Conservation (phyloP, 1,140 invertebrate species). For the Lamellibrachia luymesi region DNA sequence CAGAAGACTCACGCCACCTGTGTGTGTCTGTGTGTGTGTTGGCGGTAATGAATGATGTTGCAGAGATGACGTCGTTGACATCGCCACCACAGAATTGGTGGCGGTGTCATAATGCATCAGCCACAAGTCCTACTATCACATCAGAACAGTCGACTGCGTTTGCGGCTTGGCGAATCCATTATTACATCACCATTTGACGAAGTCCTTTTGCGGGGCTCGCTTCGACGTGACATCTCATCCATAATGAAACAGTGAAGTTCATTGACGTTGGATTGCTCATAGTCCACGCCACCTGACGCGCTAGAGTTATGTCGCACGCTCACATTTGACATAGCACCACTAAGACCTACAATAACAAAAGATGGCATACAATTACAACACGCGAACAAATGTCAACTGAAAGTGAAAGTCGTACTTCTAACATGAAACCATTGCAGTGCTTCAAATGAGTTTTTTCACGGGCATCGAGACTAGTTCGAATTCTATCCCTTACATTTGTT, state of each 20-base stretch:
- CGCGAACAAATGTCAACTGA: slow-evolving; percentile 10
- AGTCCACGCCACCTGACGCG: slow-evolving; percentile 25
- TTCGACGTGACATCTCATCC: slow-evolving; percentile 73
- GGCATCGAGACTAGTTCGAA: no score
- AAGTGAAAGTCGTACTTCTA: background rate
- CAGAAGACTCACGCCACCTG: background rate
- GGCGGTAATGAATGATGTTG: background rate
- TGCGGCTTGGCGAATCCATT: slow-evolving; percentile 71
- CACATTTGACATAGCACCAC: slow-evolving; percentile 56
- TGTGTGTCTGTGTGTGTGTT: background rate
- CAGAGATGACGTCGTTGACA: background rate
- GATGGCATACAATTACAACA: background rate
- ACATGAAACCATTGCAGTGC: no score
- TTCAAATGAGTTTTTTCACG: no score
- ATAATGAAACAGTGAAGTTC: slow-evolving; percentile 76
- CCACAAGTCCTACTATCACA: background rate
- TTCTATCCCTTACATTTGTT: no score
- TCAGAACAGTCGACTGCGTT: slow-evolving; percentile 61
- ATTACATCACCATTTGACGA: slow-evolving; percentile 59
- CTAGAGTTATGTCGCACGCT: slow-evolving; percentile 33
- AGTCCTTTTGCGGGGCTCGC: slow-evolving; percentile 65
- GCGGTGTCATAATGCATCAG: background rate
- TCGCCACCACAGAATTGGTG: background rate
- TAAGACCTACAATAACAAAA: slow-evolving; percentile 44
- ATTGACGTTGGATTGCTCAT: slow-evolving; percentile 50